Percentiles rank a stretch among this genome's conserved stretches.
These are phyloP conservation scores for Actinernus sp. DNA, from an alignment of 92 coral and sea anemone genomes.

Conservation along the genomic window DNA sequence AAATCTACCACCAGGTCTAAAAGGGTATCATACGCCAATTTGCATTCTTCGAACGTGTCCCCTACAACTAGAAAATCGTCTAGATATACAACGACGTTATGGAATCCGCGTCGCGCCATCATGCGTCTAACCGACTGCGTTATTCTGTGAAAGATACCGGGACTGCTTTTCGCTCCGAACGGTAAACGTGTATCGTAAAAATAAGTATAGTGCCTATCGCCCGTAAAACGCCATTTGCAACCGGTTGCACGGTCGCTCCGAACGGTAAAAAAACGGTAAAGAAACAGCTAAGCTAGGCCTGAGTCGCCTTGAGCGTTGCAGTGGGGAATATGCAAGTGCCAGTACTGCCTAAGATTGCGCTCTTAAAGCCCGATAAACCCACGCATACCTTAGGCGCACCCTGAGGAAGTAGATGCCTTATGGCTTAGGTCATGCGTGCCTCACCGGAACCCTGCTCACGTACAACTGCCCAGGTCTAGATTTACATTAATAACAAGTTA, in stretches of 20 bases:
- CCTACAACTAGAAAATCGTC: slow-evolving; percentile 37
- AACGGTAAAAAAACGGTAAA: too few relatives aligned
- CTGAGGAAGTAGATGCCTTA: too few relatives aligned
- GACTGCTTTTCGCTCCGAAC: slow-evolving; percentile 22
- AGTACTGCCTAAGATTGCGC: too few relatives aligned
- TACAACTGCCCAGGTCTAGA: too few relatives aligned
- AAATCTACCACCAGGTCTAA: slow-evolving; percentile 2
- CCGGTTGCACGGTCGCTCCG: slow-evolving; percentile 24
- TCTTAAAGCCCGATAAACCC: too few relatives aligned
- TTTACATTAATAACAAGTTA: too few relatives aligned
- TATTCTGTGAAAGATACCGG: slow-evolving; percentile 24
- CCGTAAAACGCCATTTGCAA: slow-evolving; percentile 14
- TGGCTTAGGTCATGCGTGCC: too few relatives aligned
- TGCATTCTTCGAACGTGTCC: slow-evolving; percentile 2
- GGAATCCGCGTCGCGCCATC: slow-evolving; percentile 21
- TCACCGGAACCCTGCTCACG: too few relatives aligned
- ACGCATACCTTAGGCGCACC: too few relatives aligned
- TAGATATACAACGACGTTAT: slow-evolving; percentile 16
- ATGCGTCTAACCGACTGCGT: slow-evolving; percentile 37
- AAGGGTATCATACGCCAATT: slow-evolving; percentile 20
- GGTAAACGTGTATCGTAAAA: slow-evolving; percentile 29
- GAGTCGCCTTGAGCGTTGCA: too few relatives aligned
- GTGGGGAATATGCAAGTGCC: too few relatives aligned
- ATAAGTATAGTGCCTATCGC: background rate
- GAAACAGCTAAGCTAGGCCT: too few relatives aligned